phyloP scores from a whole-genome alignment of 1,140 invertebrate species.

The Ostrea edulis region DNA sequence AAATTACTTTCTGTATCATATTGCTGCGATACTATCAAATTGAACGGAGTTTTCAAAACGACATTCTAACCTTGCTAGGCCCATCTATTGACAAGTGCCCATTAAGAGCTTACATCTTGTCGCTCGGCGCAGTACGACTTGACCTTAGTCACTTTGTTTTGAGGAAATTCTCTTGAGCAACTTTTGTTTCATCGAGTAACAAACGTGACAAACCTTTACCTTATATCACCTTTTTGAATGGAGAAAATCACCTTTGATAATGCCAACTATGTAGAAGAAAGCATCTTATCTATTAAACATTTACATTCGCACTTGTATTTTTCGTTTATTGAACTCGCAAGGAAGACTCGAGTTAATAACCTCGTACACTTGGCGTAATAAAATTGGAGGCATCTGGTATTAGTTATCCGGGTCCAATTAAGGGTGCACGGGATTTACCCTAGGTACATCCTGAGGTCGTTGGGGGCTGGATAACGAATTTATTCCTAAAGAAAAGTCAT shows the following conservation, averaged over 20 bases:
- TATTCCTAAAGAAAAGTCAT: no score
- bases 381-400: no score
- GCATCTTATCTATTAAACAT: background rate
- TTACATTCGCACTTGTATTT: background rate
- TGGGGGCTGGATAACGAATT: no score
- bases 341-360: background rate
- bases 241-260: background rate
- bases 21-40: constrained; percentile 24
- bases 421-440: no score
- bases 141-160: constrained; percentile 20
- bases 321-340: background rate
- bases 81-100: constrained; percentile 11
- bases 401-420: no score
- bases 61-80: constrained; percentile 31
- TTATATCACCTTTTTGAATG: background rate
- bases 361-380: background rate
- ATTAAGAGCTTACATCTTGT: constrained; percentile 25
- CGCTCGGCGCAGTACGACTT: background rate
- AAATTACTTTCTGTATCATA: constrained; percentile 22
- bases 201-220: background rate
- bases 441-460: no score
- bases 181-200: background rate
- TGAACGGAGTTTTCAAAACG: background rate
- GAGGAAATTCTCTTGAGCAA: background rate
- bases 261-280: background rate